A percentile compares a stretch with the other conserved stretches of the same genome.
These are phyloP conservation scores for Solenopsis fugax DNA, from an alignment of 1,140 invertebrate genomes.

Conservation along the genomic window DNA sequence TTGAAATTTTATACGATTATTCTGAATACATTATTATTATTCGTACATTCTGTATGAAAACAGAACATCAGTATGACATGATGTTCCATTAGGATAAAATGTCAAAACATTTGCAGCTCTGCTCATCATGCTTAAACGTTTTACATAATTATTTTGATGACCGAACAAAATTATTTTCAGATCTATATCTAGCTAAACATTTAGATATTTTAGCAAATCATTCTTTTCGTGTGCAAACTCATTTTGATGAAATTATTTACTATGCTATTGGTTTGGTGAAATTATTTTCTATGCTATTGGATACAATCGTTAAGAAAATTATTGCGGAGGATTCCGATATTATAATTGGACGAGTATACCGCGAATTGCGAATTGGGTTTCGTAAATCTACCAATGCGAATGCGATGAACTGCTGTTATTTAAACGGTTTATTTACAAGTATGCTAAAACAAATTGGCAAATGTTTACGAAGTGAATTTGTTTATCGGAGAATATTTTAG, in stretches of 20 bases:
- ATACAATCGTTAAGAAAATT: slow-evolving; percentile 14
- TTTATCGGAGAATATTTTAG: background rate
- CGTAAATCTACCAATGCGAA: background rate
- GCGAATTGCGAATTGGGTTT: slow-evolving; percentile 33
- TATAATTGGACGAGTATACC: slow-evolving; percentile 14
- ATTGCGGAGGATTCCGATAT: slow-evolving; percentile 5
- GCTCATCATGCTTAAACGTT: too few species aligned
- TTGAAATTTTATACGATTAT: too few species aligned
- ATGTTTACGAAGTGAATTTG: background rate
- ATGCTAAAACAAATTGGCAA: background rate
- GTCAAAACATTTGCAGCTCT: too few species aligned
- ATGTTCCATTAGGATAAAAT: too few species aligned
- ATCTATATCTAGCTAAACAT: too few species aligned
- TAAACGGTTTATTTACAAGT: slow-evolving; percentile 1
- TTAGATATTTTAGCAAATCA: too few species aligned
- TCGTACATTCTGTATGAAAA: too few species aligned
- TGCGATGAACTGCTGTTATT: background rate
- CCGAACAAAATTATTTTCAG: too few species aligned
- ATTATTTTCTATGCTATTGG: background rate
- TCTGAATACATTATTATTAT: too few species aligned
- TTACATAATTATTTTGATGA: too few species aligned
- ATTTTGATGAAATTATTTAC: slow-evolving; percentile 9
- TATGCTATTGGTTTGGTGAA: background rate
- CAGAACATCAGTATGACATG: too few species aligned
- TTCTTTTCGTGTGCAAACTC: too few species aligned